These are phyloP conservation scores for Carterocephalus palaemon DNA, from an alignment of 2,888 invertebrate species.

Conservation along the genomic window DNA sequence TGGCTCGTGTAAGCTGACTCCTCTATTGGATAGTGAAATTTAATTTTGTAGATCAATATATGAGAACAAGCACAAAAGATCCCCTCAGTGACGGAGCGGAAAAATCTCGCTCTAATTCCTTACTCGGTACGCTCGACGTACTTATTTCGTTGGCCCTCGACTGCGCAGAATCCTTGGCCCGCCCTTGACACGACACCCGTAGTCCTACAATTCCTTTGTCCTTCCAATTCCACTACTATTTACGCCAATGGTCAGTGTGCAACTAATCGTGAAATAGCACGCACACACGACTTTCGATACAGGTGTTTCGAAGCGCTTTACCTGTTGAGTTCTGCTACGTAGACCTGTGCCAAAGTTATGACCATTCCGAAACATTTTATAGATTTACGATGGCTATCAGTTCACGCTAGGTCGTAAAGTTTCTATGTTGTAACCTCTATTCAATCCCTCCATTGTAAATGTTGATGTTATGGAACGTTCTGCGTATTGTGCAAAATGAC, in stretches of 20 bases:
- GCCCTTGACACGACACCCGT: slow-evolving; percentile 64
- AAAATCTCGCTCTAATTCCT: slow-evolving; percentile 42
- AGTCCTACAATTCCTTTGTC: slow-evolving; percentile 69
- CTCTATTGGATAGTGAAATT: too few species aligned
- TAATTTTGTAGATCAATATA: too few species aligned
- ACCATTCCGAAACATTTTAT: neutral
- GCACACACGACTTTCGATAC: slow-evolving; percentile 5
- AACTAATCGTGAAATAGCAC: slow-evolving; percentile 3
- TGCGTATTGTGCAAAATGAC: slow-evolving; percentile 15
- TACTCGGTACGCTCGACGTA: slow-evolving; percentile 34
- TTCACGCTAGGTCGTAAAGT: too few species aligned
- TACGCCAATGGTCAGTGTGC: slow-evolving; percentile 11
- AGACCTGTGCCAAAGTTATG: neutral
- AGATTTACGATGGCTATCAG: neutral
- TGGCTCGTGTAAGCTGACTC: too few species aligned
- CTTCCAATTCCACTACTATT: slow-evolving; percentile 39
- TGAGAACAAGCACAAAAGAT: neutral
- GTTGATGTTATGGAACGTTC: slow-evolving; percentile 7
- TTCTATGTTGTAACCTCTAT: too few species aligned
- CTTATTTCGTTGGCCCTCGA: slow-evolving; percentile 31
- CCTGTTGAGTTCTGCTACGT: slow-evolving; percentile 9
- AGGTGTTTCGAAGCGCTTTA: neutral
- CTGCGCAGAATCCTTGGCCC: slow-evolving; percentile 75
- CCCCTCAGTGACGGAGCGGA: neutral
- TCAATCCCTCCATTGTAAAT: too few species aligned